These are phyloP conservation scores for Pterocles orientalis DNA, from an alignment of 2,113 vertebrate species.

Conservation along the genomic window DNA sequence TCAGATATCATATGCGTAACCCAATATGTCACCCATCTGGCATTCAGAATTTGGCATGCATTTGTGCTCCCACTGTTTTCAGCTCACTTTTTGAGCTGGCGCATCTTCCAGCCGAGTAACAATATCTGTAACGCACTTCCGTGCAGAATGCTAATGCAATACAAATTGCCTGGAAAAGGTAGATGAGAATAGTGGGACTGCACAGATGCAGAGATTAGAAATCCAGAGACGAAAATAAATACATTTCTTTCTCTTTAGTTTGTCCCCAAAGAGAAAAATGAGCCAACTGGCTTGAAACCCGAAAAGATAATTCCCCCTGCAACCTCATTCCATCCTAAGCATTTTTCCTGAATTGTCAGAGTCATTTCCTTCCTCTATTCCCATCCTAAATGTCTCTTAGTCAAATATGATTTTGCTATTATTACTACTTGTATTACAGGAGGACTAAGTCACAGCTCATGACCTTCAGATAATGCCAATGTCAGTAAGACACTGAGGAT, in stretches of 20 bases:
- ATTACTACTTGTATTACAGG: neutral
- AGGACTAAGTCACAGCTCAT: slow-evolving; percentile 9
- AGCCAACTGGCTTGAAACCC: neutral
- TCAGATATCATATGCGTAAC: neutral
- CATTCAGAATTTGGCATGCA: neutral
- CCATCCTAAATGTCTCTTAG: neutral
- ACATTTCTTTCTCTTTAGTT: neutral
- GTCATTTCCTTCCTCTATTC: neutral
- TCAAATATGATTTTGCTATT: slow-evolving; percentile 36
- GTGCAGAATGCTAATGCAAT: neutral
- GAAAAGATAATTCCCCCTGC: neutral
- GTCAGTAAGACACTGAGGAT: neutral
- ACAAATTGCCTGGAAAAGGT: neutral
- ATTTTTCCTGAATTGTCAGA: neutral
- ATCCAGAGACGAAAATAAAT: slow-evolving; percentile 13
- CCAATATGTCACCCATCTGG: neutral
- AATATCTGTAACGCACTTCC: neutral
- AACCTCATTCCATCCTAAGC: neutral
- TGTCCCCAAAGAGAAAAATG: neutral
- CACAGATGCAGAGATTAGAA: neutral
- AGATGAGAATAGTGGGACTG: neutral
- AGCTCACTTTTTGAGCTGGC: neutral
- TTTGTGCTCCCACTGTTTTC: neutral
- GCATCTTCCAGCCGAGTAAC: neutral
- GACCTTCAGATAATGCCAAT: neutral